Base-by-base conservation (phyloP, 2,888 invertebrate genomes). In the Agrotis ipsilon region DNA sequence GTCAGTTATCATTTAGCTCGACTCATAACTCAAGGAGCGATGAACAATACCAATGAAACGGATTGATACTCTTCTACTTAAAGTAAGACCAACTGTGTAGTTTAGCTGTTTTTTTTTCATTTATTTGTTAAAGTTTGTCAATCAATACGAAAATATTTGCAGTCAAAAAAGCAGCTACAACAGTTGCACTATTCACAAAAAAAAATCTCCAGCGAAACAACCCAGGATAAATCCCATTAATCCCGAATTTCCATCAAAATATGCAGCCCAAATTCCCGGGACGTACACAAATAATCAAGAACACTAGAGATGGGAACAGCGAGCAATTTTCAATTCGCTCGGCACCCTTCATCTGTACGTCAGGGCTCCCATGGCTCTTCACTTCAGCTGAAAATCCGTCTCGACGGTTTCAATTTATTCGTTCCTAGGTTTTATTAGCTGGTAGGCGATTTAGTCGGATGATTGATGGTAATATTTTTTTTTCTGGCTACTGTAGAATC, bases 301-400 rank as follows among this genome's bases (percentile, higher is more conserved):
- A 43, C 52, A 63, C 68, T 78, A n/a, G 55, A 63, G 21, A 52
- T 76, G 52, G 61, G 51, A 55, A 48, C 49, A 32, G 72, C 67
- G 46, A 81, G 77, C 78, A 68, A 79, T 72, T 81, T 78, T 79
- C 78, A 49, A 73, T 73, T 78, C 67, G 48, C 57, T 72, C 58
- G 48, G 67, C 68, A 66, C 59, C 62, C 82, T 73, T 73, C 78
- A 78, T 78, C 51, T 49, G 18, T 57, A 43, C 62, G 66, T 60
- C 51, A 68, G 55, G 13, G 32, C 66, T 75, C 70, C 52, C 60
- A 51, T 69, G 57, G 49, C 66, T 60, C 80, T 80, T 62, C 64
- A 68, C n/a, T 58, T 52, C 67, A n/a, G 3, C 46, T 14, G 51
- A 24, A 32, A 7, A 43, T 55, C 32, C 32, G 19, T 51, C 72